Evolutionary conservation across 1,140 invertebrate species (phyloP), one percentile per base, ranked within the genome.

Genomic region (Macrobrachium nipponense): DNA sequence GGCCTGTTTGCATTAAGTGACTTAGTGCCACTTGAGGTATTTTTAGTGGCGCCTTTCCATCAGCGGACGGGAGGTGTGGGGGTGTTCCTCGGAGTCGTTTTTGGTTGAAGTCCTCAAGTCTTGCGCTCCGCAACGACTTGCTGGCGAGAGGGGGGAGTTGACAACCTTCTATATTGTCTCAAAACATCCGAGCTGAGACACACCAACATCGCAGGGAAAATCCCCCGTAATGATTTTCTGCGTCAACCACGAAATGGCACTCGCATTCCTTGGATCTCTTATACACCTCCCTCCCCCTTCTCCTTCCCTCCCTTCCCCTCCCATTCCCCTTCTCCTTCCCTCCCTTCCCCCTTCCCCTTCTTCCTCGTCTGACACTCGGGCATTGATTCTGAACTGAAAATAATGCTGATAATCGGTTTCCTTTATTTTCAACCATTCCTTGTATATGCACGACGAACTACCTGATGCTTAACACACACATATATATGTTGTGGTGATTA

Each of bases 1-100:
- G n/a, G n/a, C n/a, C 62, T 85, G 83, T 86, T 86, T 86, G 83
- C 77, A 86, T 80, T 86, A 80, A 86, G 76, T 86, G 83, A 86
- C 83, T 86, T 79, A 86, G 76, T 8, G 77, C 66, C 77, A 86
- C 83, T 86, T 72, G 68, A 80, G 77, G 83, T 86, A 86, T 86
- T 86, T 86, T 86, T 72, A 79, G 82, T 70, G 82, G 75, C 27
- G 62, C 44, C 23, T 58, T 70, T 85, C 64, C 82, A 75, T 85
- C 82, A 85, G 60, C 75, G 62, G 76, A 27, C 59, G 59, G 61
- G n/a, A 75, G 81, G 60, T 75, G 20, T 36, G 62, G 59, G 70
- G 73, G 14, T 73, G 60, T 84, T 75, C 73, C 78, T 66, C 12
- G 20, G 70, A 75, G 62, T 73, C 51, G 59, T 77, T 72, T 36